phyloP scores from a whole-genome alignment of 2,888 invertebrate genomes.

The Tachina lurida region DNA sequence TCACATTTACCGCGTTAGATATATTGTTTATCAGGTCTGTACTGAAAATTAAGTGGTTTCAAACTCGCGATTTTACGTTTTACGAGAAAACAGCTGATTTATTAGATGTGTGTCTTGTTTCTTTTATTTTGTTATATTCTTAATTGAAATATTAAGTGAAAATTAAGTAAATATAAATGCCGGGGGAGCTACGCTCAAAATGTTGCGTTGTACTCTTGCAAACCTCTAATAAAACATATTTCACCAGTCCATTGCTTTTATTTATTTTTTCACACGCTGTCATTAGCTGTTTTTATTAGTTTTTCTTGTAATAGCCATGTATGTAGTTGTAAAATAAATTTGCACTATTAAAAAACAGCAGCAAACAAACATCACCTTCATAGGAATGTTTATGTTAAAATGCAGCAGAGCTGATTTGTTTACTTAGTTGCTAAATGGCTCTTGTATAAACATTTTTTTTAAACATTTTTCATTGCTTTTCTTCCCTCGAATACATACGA shows the following conservation, averaged over 20 bases:
- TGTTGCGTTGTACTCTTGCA: no score
- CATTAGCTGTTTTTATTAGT: neutral
- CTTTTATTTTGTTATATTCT: no score
- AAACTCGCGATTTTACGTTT: no score
- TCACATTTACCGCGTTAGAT: no score
- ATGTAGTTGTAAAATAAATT: slow-evolving; percentile 13
- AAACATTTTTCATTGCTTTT: neutral
- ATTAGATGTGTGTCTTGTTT: no score
- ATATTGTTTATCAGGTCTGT: no score
- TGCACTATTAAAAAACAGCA: neutral
- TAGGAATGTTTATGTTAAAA: neutral
- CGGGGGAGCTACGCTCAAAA: no score
- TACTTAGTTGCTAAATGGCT: neutral
- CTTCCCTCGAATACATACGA: slow-evolving; percentile 18
- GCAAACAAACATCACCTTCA: slow-evolving; percentile 4
- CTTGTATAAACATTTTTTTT: slow-evolving; percentile 38
- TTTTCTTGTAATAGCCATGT: neutral
- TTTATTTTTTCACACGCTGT: neutral
- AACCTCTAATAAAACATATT: no score
- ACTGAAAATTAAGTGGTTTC: no score
- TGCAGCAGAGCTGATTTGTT: neutral
- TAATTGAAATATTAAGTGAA: no score
- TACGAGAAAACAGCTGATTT: no score
- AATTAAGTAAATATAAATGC: no score
- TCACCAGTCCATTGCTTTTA: neutral